A percentile compares a stretch with the other conserved stretches of the same genome.
Evolutionary conservation across 2,113 vertebrate species (phyloP).

Genomic region (Caranx ignobilis): DNA sequence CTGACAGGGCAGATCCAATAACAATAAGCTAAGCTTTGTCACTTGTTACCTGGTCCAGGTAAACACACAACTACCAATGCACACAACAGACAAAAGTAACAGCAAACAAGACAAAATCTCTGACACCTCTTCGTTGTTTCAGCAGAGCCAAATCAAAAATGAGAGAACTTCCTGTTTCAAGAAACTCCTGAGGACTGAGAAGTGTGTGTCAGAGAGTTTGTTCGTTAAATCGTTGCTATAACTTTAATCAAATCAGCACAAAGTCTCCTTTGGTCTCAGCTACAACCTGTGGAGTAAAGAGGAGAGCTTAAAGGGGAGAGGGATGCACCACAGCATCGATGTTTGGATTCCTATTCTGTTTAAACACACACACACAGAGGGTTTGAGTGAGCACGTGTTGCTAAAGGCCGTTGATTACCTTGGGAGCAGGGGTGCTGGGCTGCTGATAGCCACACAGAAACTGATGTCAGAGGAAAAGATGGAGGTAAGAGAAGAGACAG

Average conservation of each 20-base stretch:
- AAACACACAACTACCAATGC: neutral
- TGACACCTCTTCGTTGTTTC: neutral
- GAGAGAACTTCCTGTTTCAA: neutral
- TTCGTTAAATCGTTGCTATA: neutral
- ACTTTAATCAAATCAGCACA: neutral
- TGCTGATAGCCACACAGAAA: slow-evolving; percentile 86
- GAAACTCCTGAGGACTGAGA: neutral
- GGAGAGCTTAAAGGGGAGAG: neutral
- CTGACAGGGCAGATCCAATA: too few species aligned
- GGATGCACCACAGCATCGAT: neutral
- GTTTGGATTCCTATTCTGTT: neutral
- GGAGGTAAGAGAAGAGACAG: slow-evolving; percentile 53
- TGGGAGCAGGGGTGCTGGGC: slow-evolving; percentile 78
- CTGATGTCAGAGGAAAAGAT: slow-evolving; percentile 72
- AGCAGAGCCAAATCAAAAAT: neutral
- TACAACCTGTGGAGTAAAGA: slow-evolving; percentile 38
- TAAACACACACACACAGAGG: slow-evolving; percentile 33
- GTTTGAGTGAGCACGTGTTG: slow-evolving; percentile 25
- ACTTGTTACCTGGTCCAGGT: too few species aligned
- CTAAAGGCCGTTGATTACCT: slow-evolving; percentile 75
- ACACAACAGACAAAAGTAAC: neutral
- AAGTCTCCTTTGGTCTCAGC: slow-evolving; percentile 1
- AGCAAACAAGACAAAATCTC: slow-evolving; percentile 23
- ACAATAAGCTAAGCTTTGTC: too few species aligned
- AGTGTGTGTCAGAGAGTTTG: slow-evolving; percentile 33